A percentile compares a stretch with the other conserved stretches of the same genome.
phyloP scores from a whole-genome alignment of 2,888 invertebrate genomes.

The Linhomoeus sp. region DNA sequence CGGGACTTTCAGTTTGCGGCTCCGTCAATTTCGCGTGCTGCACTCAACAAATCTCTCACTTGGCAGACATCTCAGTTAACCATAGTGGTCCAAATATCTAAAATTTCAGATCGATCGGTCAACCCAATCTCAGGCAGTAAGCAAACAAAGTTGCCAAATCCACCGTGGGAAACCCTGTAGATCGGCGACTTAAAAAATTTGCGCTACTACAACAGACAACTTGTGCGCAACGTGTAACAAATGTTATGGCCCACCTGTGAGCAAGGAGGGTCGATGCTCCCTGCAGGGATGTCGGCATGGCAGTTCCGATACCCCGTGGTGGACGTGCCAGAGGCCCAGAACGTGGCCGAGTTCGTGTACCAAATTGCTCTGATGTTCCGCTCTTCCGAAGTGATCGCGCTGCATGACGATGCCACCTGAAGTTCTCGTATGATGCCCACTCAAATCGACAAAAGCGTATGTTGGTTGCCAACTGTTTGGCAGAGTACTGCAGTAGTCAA shows the following conservation, averaged over 20 bases:
- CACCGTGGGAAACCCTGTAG: no score
- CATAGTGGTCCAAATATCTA: no score
- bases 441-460: neutral
- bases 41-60: no score
- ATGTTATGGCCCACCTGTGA: constrained; percentile 9
- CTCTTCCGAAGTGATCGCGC: constrained; percentile 17
- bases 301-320: constrained; percentile 25
- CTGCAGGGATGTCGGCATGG: constrained; percentile 23
- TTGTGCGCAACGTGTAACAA: no score
- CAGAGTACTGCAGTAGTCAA: neutral
- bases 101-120: no score
- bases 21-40: no score
- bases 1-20: no score
- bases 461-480: neutral
- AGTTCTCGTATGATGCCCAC: neutral
- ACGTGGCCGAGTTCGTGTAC: constrained; percentile 29
- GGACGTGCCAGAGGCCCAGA: constrained; percentile 29
- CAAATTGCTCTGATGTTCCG: constrained; percentile 16
- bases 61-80: no score
- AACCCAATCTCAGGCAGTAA: no score
- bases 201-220: no score
- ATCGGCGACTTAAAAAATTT: no score
- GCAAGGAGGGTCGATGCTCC: constrained; percentile 19
- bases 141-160: no score
- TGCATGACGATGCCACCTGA: constrained; percentile 25